A percentile compares a stretch with the other conserved stretches of the same genome.
Conservation (phyloP, 2,797 vertebrate species). For the Delichon dasypus region DNA sequence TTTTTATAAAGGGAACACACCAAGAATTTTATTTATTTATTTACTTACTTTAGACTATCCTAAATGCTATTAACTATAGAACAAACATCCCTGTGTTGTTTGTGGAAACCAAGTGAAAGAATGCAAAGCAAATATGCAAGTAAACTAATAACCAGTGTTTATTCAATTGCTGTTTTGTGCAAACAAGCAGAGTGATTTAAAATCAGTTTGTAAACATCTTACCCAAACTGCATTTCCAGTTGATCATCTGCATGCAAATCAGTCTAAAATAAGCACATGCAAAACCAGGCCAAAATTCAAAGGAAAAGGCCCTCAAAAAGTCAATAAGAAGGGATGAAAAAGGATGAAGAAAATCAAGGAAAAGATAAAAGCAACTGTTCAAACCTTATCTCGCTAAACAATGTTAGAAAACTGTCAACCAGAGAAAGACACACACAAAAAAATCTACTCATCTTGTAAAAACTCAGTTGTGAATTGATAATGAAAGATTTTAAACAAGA, state of each 20-base stretch:
- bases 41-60: not conserved
- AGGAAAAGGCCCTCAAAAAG: not conserved
- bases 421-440: not conserved
- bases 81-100: not conserved
- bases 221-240: not conserved
- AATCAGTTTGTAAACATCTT: conserved; percentile 29
- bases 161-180: not conserved
- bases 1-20: not conserved
- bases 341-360: not conserved
- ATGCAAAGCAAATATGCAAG: conserved; percentile 25
- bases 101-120: conserved; percentile 13
- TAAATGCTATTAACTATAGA: not conserved
- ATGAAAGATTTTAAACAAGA: not conserved
- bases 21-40: not conserved
- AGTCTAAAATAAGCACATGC: not conserved
- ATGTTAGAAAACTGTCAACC: not conserved
- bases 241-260: not conserved
- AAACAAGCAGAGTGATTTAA: conserved; percentile 39
- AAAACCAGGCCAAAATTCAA: not conserved
- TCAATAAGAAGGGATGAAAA: not conserved
- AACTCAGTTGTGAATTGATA: not conserved
- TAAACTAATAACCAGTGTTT: conserved; percentile 34
- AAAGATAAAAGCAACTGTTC: not conserved
- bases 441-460: not conserved
- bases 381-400: not conserved